A percentile compares a stretch with the other conserved stretches of the same genome.
phyloP scores from a whole-genome alignment of 2,113 vertebrate species.

The Hypanus sabinus region DNA sequence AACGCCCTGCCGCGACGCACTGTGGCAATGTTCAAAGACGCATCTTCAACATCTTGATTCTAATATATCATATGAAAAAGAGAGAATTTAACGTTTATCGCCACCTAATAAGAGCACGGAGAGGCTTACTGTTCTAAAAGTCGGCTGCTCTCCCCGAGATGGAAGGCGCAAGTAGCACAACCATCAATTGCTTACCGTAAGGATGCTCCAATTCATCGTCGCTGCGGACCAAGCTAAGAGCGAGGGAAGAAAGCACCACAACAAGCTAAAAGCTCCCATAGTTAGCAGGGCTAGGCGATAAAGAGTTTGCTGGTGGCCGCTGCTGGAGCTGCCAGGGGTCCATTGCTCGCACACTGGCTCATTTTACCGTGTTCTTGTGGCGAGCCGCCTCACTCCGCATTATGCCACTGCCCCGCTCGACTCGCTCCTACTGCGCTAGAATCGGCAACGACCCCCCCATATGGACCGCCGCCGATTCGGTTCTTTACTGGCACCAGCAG shows the following conservation, averaged over 20 bases:
- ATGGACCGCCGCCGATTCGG: neutral
- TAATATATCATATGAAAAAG: neutral
- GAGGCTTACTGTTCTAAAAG: neutral
- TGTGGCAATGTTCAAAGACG: neutral
- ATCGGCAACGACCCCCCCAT: slow-evolving; percentile 17
- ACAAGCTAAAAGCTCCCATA: slow-evolving; percentile 34
- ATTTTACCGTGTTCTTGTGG: neutral
- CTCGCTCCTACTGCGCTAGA: slow-evolving; percentile 27
- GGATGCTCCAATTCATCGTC: slow-evolving; percentile 28
- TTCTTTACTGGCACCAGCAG: slow-evolving; percentile 7
- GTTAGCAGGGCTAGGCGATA: neutral
- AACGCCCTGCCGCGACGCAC: slow-evolving; percentile 2
- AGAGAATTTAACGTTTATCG: neutral
- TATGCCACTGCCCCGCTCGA: neutral
- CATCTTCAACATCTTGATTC: neutral
- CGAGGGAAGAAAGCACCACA: slow-evolving; percentile 33
- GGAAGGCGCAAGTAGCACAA: neutral
- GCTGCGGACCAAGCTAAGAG: slow-evolving; percentile 24
- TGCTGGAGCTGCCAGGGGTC: slow-evolving; percentile 17
- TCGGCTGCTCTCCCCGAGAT: neutral
- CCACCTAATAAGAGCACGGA: neutral
- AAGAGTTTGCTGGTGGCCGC: slow-evolving; percentile 5
- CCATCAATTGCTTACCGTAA: neutral
- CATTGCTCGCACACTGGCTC: neutral
- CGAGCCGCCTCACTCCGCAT: neutral